Percentiles rank a stretch among this genome's conserved stretches.
phyloP scores from a whole-genome alignment of 2,113 vertebrate species.

The Phoenicopterus ruber region DNA sequence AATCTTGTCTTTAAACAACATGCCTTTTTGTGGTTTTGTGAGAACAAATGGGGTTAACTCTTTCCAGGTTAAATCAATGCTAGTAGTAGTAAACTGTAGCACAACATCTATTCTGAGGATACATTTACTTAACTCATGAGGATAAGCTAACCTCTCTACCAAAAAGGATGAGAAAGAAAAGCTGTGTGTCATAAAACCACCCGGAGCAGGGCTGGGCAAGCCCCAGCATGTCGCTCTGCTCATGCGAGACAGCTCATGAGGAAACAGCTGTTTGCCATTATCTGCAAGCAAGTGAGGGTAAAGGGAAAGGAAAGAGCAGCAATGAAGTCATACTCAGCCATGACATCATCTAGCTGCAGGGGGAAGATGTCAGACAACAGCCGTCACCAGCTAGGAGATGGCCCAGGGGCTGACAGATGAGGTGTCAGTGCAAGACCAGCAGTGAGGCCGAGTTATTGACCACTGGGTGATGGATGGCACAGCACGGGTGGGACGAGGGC shows the following conservation, averaged over 20 bases:
- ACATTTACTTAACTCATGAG: neutral
- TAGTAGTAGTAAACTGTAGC: neutral
- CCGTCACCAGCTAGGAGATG: neutral
- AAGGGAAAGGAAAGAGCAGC: neutral
- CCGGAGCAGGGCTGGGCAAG: neutral
- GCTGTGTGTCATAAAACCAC: accelerated
- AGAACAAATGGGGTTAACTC: neutral
- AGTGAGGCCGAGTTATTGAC: neutral
- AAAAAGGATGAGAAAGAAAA: neutral
- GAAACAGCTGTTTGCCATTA: neutral
- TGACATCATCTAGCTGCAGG: neutral
- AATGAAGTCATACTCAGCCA: neutral
- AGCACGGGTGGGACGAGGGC: neutral
- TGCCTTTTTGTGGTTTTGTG: neutral
- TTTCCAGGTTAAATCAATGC: neutral
- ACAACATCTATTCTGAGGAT: neutral
- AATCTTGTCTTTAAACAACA: neutral
- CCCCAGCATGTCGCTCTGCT: accelerated
- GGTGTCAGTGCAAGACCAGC: neutral
- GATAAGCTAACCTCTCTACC: neutral
- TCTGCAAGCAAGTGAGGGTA: neutral
- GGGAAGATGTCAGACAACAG: neutral
- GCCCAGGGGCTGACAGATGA: neutral
- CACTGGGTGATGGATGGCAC: neutral
- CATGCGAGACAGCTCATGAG: neutral